Conservation (phyloP, 2,797 vertebrate species). For the Vespertilio murinus region DNA sequence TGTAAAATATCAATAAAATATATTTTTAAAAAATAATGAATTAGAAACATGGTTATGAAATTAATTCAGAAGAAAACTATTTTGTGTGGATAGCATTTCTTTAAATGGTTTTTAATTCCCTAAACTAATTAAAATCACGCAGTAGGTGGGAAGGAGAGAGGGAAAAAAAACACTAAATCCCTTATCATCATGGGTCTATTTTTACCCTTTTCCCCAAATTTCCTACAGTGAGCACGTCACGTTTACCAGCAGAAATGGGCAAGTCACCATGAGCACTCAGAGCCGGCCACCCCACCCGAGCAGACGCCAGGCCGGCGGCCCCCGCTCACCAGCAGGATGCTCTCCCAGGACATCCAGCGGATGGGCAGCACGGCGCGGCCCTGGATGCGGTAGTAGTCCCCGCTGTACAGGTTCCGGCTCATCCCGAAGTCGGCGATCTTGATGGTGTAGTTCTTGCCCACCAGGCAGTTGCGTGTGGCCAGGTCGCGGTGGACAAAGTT, state of each 20-base stretch:
- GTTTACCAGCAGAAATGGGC: not conserved
- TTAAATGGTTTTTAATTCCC: not conserved
- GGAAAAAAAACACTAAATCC: not conserved
- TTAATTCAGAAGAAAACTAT: not conserved
- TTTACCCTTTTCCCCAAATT: not conserved
- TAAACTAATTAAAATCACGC: not conserved
- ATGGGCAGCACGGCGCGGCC: conserved; percentile 97
- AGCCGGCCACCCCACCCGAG: not conserved
- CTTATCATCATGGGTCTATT: not conserved
- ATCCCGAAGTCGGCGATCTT: conserved; percentile 99
- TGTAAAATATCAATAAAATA: too few species aligned
- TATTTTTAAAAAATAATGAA: not conserved
- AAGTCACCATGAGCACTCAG: not conserved
- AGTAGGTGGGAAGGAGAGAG: not conserved
- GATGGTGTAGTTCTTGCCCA: conserved; percentile 97
- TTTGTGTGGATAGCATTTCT: not conserved
- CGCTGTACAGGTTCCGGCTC: conserved; percentile 98
- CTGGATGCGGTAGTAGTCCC: conserved; percentile 99
- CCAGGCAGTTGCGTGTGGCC: conserved; percentile 96
- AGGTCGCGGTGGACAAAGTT: conserved; percentile 98
- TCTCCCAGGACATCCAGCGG: conserved; percentile 99
- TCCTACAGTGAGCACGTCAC: not conserved
- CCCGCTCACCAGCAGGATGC: conserved; percentile 92
- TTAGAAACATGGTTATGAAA: not conserved
- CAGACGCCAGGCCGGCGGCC: not conserved